Conservation (phyloP, 2,888 invertebrate species). For the Aphelenchoides bicaudatus region DNA sequence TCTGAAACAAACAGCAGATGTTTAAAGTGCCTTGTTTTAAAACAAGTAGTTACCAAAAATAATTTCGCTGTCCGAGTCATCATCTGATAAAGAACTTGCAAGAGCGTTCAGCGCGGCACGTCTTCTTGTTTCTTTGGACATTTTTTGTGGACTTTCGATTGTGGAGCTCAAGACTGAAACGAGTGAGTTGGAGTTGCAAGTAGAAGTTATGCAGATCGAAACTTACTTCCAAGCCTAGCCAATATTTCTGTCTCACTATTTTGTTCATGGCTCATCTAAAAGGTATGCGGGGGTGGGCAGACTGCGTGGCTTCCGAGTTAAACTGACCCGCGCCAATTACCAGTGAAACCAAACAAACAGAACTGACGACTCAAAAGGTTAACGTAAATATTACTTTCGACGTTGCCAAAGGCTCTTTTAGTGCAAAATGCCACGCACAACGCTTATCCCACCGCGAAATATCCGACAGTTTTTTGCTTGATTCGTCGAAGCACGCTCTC, state of each 20-base stretch:
- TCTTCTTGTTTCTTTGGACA: background rate
- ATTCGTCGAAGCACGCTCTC: too few species aligned
- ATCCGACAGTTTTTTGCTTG: too few species aligned
- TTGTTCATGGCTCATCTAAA: conserved; percentile 4
- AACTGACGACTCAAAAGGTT: too few species aligned
- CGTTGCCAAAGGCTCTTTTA: too few species aligned
- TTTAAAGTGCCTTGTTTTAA: background rate
- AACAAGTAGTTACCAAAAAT: conserved; percentile 1
- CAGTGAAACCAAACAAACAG: background rate
- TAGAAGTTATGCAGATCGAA: background rate
- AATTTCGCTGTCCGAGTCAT: conserved; percentile 20
- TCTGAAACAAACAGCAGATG: conserved; percentile 1
- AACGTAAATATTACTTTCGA: too few species aligned
- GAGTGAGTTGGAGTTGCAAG: background rate
- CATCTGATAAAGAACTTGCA: conserved; percentile 10
- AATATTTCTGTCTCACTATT: conserved; percentile 45
- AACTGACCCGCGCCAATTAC: too few species aligned
- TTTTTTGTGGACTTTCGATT: conserved; percentile 40
- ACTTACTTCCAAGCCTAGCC: conserved; percentile 47
- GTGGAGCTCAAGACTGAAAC: conserved; percentile 43
- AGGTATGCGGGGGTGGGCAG: too few species aligned
- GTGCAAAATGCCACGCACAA: too few species aligned
- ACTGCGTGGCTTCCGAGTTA: too few species aligned
- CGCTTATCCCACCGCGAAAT: too few species aligned
- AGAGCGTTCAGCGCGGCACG: background rate